Evolutionary conservation across 2,888 invertebrate genomes (phyloP), one percentile per base, ranked within the genome.

Genomic region (Himalopsyche japonica): DNA sequence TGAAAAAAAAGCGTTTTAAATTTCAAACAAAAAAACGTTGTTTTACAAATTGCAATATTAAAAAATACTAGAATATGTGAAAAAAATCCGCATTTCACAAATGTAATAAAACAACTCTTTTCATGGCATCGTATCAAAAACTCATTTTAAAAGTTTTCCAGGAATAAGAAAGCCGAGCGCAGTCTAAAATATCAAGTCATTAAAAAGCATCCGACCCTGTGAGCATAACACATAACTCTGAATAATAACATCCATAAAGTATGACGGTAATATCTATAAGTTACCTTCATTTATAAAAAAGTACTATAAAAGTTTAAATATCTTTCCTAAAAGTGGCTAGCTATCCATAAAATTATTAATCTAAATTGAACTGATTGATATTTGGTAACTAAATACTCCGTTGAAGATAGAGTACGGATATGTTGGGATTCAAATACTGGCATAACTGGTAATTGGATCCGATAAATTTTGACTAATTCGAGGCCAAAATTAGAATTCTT

Each of bases 191-290:
- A 84, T 82, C 82, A 84, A 82, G 84, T 84, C 84, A 84, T 84
- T 84, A 84, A 84, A 84, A 82, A 77, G 82, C 82, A 82, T 82
- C 82, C 79, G 82, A 81, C 81, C 84, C 79, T 78, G 79, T 70
- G 82, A 84, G 82, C 84, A 82, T 79, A 82, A 79, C 82, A 80
- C 82, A 84, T 84, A 84, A 82, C 84, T 84, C 84, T 82, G 84
- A 84, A 84, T 84, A 84, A 84, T 84, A 84, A 84, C 82, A 82
- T 78, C 80, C 84, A 84, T 84, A 82, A 82, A 84, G 82, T 81
- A 84, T 82, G 18, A 76, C 70, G 82, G 57, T 82, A 79, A 84
- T 84, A 84, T 84, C 82, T 82, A 82, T 81, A 82, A 84, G 84
- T 79, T 82, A 84, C 76, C 84, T 76, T 82, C 84, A 79, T 84